Evolutionary conservation across 1,140 invertebrate species (phyloP).

Genomic region (Dreissena rostriformis): DNA sequence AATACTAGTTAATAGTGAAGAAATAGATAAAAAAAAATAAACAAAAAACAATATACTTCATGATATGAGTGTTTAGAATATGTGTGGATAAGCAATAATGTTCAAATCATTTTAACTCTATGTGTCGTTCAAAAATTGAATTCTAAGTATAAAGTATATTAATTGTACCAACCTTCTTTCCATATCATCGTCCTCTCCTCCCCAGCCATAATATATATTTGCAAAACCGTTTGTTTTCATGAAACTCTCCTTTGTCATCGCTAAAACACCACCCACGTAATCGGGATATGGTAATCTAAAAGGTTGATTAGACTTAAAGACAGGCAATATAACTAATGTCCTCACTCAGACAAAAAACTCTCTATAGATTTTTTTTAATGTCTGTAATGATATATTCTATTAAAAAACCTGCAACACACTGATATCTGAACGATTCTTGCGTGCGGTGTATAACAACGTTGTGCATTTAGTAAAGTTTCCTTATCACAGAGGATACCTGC

Average conservation of each 20-base stretch:
- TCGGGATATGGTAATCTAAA: constrained; percentile 61
- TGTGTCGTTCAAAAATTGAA: too few species aligned
- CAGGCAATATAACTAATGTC: too few species aligned
- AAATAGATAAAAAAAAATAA: too few species aligned
- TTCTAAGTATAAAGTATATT: too few species aligned
- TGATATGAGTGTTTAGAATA: too few species aligned
- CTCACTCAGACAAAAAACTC: too few species aligned
- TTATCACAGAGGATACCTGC: background rate
- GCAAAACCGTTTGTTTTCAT: constrained; percentile 94
- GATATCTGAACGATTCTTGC: background rate
- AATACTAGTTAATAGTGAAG: too few species aligned
- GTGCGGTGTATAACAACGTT: background rate
- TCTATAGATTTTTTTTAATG: too few species aligned
- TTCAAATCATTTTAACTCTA: too few species aligned
- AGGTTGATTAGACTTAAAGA: background rate
- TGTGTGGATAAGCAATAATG: too few species aligned
- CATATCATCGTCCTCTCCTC: constrained; percentile 75
- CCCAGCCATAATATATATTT: constrained; percentile 93
- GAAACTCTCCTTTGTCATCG: constrained; percentile 83
- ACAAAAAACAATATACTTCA: too few species aligned
- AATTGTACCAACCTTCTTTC: constrained; percentile 29
- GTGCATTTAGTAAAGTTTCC: background rate
- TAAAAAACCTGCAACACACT: background rate
- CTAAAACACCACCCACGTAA: constrained; percentile 67
- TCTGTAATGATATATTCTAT: too few species aligned